These are phyloP conservation scores for Cactoblastis cactorum DNA, from an alignment of 2,888 invertebrate species.

Conservation along the genomic window DNA sequence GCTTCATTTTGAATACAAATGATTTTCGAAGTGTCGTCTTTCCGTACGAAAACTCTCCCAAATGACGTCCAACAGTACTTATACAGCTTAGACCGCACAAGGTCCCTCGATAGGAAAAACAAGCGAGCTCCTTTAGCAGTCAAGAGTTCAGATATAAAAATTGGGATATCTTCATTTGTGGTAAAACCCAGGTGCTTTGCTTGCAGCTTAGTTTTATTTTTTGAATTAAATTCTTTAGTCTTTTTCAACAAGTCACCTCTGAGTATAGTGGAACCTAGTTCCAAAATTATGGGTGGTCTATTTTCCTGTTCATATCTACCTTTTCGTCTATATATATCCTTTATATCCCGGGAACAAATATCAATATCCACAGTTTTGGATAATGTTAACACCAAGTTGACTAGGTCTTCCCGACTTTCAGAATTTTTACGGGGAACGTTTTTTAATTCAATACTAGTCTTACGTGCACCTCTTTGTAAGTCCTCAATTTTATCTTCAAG, in stretches of 20 bases:
- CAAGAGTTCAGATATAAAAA: background rate
- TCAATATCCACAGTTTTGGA: background rate
- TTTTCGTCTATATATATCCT: background rate
- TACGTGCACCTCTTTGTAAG: background rate
- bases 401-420: background rate
- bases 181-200: constrained; percentile 1
- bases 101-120: background rate
- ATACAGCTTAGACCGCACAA: background rate
- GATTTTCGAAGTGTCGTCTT: background rate
- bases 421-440: background rate
- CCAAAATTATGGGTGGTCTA: background rate
- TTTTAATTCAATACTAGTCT: background rate
- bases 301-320: background rate
- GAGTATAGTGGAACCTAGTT: background rate
- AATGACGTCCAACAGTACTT: background rate
- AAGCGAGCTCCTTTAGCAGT: background rate
- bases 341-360: background rate
- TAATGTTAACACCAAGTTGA: background rate
- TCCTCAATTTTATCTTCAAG: background rate
- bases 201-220: background rate
- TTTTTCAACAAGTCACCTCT: background rate
- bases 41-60: background rate
- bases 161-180: background rate
- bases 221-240: background rate
- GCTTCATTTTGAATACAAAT: background rate